Percentiles rank a stretch among this genome's conserved stretches.
phyloP scores from a whole-genome alignment of 2,797 vertebrate genomes.

The Echiichthys vipera region DNA sequence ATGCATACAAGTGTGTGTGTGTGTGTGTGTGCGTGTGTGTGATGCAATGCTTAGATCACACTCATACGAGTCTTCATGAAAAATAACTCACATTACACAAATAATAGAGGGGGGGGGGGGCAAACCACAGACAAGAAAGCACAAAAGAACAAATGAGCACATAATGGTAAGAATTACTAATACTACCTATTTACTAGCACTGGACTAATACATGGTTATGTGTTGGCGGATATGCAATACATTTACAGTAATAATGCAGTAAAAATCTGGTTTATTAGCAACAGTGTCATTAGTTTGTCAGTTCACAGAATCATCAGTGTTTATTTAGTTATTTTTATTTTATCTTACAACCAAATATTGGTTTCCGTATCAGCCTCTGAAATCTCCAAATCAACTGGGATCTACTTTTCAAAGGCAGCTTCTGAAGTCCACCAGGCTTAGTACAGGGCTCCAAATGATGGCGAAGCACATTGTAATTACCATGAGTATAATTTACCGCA shows the following conservation, averaged over 20 bases:
- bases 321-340: no score
- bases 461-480: constrained; percentile 82
- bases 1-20: no score
- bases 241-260: constrained; percentile 58
- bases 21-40: no score
- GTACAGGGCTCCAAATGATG: constrained; percentile 45
- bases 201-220: constrained; percentile 35
- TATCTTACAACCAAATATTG: constrained; percentile 16
- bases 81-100: background rate
- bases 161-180: constrained; percentile 42
- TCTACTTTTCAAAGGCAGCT: constrained; percentile 70
- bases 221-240: constrained; percentile 70
- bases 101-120: background rate
- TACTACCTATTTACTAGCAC: constrained; percentile 53
- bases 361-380: constrained; percentile 6
- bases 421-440: constrained; percentile 50
- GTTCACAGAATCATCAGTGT: constrained; percentile 32
- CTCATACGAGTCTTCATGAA: constrained; percentile 57
- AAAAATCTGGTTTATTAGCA: constrained; percentile 33
- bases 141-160: constrained; percentile 69
- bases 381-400: constrained; percentile 27
- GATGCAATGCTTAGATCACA: constrained; percentile 58
- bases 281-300: constrained; percentile 21
- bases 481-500: constrained; percentile 63
- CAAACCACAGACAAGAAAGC: constrained; percentile 43